Percentiles rank a stretch among this genome's conserved stretches.
These are phyloP conservation scores for Actinia equina DNA, from an alignment of 64 coral and sea anemone genomes.

Conservation along the genomic window DNA sequence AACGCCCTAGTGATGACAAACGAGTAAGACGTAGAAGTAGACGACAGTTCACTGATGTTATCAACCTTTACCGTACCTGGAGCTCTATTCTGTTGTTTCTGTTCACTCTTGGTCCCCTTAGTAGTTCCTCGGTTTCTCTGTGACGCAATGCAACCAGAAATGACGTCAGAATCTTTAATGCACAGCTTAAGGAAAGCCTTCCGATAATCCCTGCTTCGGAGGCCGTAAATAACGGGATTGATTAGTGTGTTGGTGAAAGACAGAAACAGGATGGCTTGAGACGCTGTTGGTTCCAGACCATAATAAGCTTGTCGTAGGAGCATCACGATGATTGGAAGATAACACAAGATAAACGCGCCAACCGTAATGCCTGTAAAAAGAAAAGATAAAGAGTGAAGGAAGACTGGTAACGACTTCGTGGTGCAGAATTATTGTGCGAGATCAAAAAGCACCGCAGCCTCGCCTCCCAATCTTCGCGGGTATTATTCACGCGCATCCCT, in stretches of 20 bases:
- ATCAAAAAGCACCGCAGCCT: no score
- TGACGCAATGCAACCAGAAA: no score
- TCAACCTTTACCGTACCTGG: not conserved
- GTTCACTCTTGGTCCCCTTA: not conserved
- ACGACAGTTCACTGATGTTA: not conserved
- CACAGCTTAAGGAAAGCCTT: not conserved
- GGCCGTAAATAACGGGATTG: conserved; percentile 42
- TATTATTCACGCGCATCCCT: no score
- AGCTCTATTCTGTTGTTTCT: not conserved
- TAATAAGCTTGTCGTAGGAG: not conserved
- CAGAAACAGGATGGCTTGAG: conserved; percentile 23
- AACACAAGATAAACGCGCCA: conserved; percentile 44
- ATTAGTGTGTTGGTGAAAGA: conserved; percentile 44
- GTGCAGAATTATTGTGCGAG: no score
- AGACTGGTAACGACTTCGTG: not conserved
- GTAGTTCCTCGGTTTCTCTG: not conserved
- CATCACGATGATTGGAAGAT: conserved; percentile 40
- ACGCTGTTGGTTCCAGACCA: not conserved
- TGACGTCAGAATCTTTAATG: not conserved
- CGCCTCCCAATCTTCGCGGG: no score
- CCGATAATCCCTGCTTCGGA: conserved; percentile 18
- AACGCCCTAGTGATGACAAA: not conserved
- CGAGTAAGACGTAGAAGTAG: not conserved
- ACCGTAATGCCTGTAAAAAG: conserved; percentile 33
- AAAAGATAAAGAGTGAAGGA: not conserved